Evolutionary conservation across 1,140 invertebrate genomes (phyloP).

Genomic region (Platyscapa corneri): DNA sequence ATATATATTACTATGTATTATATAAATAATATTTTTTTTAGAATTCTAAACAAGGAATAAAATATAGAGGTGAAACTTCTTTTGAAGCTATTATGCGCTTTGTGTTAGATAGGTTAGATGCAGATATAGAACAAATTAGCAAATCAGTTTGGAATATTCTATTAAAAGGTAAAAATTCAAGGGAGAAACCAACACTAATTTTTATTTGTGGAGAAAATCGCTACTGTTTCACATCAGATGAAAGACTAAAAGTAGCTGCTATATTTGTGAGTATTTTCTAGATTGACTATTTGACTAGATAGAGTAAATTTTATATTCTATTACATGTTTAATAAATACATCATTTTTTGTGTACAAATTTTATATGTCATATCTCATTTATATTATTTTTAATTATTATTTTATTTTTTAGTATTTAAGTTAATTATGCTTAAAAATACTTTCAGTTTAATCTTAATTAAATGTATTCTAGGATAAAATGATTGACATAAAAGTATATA

Average conservation of each 20-base stretch:
- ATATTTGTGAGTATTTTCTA: conserved; percentile 76
- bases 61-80: conserved; percentile 69
- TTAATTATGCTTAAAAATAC: background rate
- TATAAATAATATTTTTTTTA: conserved; percentile 48
- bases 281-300: background rate
- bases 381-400: too few species aligned
- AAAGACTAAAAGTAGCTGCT: conserved; percentile 78
- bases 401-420: background rate
- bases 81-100: conserved; percentile 72
- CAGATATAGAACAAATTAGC: conserved; percentile 61
- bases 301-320: too few species aligned
- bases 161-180: conserved; percentile 50
- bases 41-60: conserved; percentile 63
- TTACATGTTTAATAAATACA: too few species aligned
- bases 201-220: conserved; percentile 71
- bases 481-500: conserved; percentile 56
- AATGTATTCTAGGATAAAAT: conserved; percentile 57
- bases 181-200: conserved; percentile 69
- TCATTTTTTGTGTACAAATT: too few species aligned
- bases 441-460: background rate
- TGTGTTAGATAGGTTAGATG: conserved; percentile 69
- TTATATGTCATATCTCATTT: too few species aligned
- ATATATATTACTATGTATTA: background rate
- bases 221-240: conserved; percentile 75
- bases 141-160: conserved; percentile 62